A percentile compares a stretch with the other conserved stretches of the same genome.
Conservation (phyloP, 2,113 vertebrate species). For the Tympanuchus pallidicinctus region DNA sequence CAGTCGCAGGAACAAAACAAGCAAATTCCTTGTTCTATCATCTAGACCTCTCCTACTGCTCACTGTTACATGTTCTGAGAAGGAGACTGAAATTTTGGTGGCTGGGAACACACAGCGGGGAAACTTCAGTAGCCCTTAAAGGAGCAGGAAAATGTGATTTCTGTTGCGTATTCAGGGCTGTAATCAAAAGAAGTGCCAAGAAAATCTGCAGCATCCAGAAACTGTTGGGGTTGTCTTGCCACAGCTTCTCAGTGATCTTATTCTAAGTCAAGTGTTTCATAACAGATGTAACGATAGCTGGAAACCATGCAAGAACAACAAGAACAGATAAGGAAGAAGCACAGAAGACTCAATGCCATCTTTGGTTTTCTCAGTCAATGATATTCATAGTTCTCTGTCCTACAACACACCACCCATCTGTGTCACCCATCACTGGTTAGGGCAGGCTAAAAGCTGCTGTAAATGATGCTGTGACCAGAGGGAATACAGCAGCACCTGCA, state of each 20-base stretch:
- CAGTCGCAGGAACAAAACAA: not conserved
- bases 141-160: constrained; percentile 42
- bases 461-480: not conserved
- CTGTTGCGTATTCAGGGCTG: constrained; percentile 40
- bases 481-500: not conserved
- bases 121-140: constrained; percentile 7
- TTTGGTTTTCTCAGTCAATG: not conserved
- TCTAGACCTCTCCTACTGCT: not conserved
- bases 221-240: constrained; percentile 34
- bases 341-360: not conserved
- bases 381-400: not conserved
- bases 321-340: not conserved
- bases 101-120: constrained; percentile 8
- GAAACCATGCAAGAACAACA: not conserved
- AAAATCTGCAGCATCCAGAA: constrained; percentile 51
- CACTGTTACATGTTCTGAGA: not conserved
- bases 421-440: not conserved
- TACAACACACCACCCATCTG: not conserved
- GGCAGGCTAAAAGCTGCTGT: not conserved
- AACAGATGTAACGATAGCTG: constrained; percentile 29
- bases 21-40: not conserved
- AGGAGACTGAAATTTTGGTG: constrained; percentile 6
- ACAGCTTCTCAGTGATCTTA: constrained; percentile 56
- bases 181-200: constrained; percentile 37
- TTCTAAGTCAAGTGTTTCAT: constrained; percentile 28